Evolutionary conservation across 2,797 vertebrate species (phyloP).

Genomic region (Eulemur albifrons): DNA sequence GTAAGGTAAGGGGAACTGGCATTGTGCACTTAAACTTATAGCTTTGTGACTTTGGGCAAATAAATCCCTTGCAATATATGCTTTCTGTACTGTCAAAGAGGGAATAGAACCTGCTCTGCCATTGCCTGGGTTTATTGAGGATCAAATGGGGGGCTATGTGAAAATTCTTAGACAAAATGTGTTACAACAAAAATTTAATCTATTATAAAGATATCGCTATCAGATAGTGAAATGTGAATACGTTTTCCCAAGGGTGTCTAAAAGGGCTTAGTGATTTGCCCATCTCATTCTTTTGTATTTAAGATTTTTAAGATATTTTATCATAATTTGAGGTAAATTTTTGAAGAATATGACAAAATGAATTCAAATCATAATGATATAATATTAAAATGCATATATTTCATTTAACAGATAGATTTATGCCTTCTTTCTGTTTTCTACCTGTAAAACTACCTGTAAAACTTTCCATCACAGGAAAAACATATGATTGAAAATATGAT

Average conservation of each 20-base stretch:
- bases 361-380: background rate
- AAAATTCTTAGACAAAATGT: background rate
- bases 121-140: background rate
- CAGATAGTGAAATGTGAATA: background rate
- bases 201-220: background rate
- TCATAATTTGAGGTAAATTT: background rate
- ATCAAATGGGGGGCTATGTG: background rate
- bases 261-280: background rate
- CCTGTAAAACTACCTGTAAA: background rate
- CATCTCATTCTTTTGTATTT: background rate
- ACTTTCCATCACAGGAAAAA: background rate
- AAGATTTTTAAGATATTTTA: background rate
- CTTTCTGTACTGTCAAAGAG: background rate
- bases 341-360: background rate
- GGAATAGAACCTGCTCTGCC: background rate
- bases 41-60: background rate
- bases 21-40: background rate
- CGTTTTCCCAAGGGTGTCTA: background rate
- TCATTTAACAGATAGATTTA: background rate
- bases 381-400: background rate
- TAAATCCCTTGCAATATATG: background rate
- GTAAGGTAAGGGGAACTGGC: background rate
- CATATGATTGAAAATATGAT: background rate
- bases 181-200: background rate
- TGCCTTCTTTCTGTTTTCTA: background rate